Evolutionary conservation across 2,888 invertebrate species (phyloP).

Genomic region (Heliconius aoede): DNA sequence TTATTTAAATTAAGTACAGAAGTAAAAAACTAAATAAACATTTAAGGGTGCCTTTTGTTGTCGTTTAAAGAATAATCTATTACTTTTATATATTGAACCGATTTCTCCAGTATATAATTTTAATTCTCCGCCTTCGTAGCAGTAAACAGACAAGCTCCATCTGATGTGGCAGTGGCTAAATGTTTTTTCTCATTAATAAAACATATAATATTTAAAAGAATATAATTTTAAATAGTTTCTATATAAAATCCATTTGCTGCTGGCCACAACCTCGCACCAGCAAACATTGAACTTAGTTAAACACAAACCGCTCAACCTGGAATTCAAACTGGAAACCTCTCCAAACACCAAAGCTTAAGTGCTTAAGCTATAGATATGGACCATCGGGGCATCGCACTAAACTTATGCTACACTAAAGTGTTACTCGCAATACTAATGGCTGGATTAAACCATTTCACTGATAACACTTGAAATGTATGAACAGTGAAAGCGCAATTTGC

Average conservation of each 20-base stretch:
- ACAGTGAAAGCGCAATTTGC: not conserved
- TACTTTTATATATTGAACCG: not conserved
- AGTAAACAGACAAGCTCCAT: not conserved
- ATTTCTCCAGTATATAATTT: not conserved
- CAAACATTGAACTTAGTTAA: conserved; percentile 48
- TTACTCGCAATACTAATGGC: conserved; percentile 38
- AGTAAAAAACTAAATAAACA: too few relatives aligned
- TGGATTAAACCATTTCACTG: conserved; percentile 33
- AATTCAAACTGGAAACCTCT: conserved; percentile 48
- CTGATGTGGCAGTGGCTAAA: too few relatives aligned
- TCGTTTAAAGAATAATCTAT: too few relatives aligned
- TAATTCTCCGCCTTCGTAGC: not conserved
- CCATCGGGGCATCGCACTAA: conserved; percentile 43
- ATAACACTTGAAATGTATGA: conserved; percentile 31
- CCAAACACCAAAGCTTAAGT: conserved; percentile 48
- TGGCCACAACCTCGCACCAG: conserved; percentile 42
- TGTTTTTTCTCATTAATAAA: not conserved
- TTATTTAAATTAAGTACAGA: too few relatives aligned
- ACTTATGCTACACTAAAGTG: conserved; percentile 38
- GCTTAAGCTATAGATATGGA: conserved; percentile 46
- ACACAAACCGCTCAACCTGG: conserved; percentile 47
- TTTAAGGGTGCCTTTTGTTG: too few relatives aligned
- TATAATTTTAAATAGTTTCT: conserved; percentile 21
- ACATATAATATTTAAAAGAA: not conserved
- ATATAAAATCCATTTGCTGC: conserved; percentile 45